Conservation (phyloP, 2,797 vertebrate genomes). For the Etheostoma nigrum region DNA sequence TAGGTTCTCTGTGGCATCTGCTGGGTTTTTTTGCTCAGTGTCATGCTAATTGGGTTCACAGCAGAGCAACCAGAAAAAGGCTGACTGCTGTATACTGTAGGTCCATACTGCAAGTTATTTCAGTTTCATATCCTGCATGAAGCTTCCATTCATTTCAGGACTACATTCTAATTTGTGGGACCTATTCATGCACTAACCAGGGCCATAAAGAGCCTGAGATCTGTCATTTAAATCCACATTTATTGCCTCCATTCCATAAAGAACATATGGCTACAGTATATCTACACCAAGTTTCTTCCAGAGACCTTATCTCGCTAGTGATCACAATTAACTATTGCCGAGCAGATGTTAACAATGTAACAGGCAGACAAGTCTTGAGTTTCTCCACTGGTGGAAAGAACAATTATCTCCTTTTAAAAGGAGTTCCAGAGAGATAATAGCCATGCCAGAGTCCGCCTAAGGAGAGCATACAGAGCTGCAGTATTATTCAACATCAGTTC, state of each 20-base stretch:
- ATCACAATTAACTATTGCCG: conserved; percentile 39
- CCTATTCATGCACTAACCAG: conserved; percentile 48
- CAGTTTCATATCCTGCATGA: conserved; percentile 36
- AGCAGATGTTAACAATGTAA: conserved; percentile 46
- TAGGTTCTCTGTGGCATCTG: conserved; percentile 22
- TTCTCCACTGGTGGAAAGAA: conserved; percentile 30
- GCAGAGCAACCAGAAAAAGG: conserved; percentile 27
- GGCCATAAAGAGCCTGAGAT: conserved; percentile 50
- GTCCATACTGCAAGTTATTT: conserved; percentile 27
- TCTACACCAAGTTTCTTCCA: conserved; percentile 25
- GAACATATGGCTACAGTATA: conserved; percentile 60
- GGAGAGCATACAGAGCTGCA: conserved; percentile 14
- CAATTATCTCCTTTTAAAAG: conserved; percentile 53
- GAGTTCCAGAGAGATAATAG: conserved; percentile 45
- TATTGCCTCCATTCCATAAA: conserved; percentile 41
- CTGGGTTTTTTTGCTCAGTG: conserved; percentile 20
- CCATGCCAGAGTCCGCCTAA: conserved; percentile 27
- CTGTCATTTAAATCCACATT: conserved; percentile 61
- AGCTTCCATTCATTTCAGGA: conserved; percentile 42
- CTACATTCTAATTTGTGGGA: conserved; percentile 42
- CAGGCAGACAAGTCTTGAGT: conserved; percentile 40
- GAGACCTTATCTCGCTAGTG: conserved; percentile 25
- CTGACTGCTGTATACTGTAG: background rate
- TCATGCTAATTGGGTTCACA: conserved; percentile 40
- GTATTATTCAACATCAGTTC: conserved; percentile 31